These are phyloP conservation scores for Scaptodrosophila lebanonensis DNA, from an alignment of 1,140 invertebrate species.

Conservation along the genomic window DNA sequence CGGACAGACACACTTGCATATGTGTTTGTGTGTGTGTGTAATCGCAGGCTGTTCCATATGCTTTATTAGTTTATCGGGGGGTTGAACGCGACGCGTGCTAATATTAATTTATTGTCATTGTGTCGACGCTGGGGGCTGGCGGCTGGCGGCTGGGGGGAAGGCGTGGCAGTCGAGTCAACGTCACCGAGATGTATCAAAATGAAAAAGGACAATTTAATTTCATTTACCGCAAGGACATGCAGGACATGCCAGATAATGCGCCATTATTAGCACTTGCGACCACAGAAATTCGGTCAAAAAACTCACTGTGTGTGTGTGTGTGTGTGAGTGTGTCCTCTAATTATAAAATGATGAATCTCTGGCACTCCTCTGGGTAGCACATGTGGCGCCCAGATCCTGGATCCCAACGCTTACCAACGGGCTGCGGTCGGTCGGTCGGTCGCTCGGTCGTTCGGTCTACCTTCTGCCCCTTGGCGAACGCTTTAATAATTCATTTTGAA, in stretches of 20 bases:
- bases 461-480: slow-evolving; percentile 10
- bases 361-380: slow-evolving; percentile 19
- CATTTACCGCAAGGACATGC: slow-evolving; percentile 46
- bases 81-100: slow-evolving; percentile 37
- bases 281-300: slow-evolving; percentile 67
- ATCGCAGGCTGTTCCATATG: slow-evolving; percentile 55
- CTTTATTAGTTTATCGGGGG: slow-evolving; percentile 66
- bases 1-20: slow-evolving; percentile 34
- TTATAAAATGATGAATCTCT: slow-evolving; percentile 64
- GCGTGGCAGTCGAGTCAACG: too few species aligned
- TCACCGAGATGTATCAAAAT: slow-evolving; percentile 55
- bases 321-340: slow-evolving; percentile 37
- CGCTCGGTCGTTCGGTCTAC: too few species aligned
- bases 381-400: slow-evolving; percentile 9
- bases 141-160: background rate
- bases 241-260: slow-evolving; percentile 31
- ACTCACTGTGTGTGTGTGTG: slow-evolving; percentile 15
- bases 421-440: too few species aligned
- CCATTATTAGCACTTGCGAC: slow-evolving; percentile 72
- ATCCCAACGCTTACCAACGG: background rate
- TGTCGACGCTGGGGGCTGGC: too few species aligned
- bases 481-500: slow-evolving; percentile 71
- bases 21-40: background rate
- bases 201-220: slow-evolving; percentile 75
- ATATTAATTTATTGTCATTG: slow-evolving; percentile 70